These are phyloP conservation scores for Apeltes quadracus DNA, from an alignment of 2,113 vertebrate species.

Conservation along the genomic window DNA sequence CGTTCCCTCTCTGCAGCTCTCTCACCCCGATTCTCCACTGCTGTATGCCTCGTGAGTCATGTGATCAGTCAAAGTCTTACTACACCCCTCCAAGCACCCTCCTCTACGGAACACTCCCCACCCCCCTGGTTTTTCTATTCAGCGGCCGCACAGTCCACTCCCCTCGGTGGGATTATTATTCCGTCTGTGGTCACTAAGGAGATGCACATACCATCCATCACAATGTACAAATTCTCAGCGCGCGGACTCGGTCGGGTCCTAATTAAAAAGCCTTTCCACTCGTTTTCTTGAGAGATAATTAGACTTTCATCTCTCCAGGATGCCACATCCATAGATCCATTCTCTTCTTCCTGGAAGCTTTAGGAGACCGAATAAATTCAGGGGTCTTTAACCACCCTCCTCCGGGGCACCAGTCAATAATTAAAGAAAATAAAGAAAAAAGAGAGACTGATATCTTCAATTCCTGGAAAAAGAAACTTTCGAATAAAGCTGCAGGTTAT, in stretches of 20 bases:
- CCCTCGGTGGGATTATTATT: slow-evolving; percentile 88
- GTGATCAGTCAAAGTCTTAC: slow-evolving; percentile 51
- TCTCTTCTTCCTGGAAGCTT: slow-evolving; percentile 91
- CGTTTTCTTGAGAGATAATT: slow-evolving; percentile 94
- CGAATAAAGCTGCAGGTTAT: too few relatives aligned
- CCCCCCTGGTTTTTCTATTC: slow-evolving; percentile 35
- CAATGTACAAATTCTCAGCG: slow-evolving; percentile 93
- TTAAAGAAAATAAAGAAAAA: slow-evolving; percentile 82
- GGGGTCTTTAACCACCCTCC: slow-evolving; percentile 92
- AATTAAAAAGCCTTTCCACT: slow-evolving; percentile 97
- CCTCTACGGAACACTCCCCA: slow-evolving; percentile 24
- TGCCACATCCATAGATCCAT: slow-evolving; percentile 92
- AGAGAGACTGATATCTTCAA: slow-evolving; percentile 44
- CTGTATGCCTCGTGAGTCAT: slow-evolving; percentile 81
- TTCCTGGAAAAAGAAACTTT: too few relatives aligned
- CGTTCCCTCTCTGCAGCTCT: slow-evolving; percentile 75
- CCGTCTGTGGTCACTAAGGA: slow-evolving; percentile 87
- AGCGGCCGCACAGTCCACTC: slow-evolving; percentile 71
- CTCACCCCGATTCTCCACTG: slow-evolving; percentile 70
- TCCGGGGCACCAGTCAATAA: slow-evolving; percentile 94
- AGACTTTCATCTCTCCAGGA: slow-evolving; percentile 99
- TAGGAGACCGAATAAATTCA: slow-evolving; percentile 91
- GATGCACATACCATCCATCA: slow-evolving; percentile 91
- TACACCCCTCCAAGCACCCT: background rate
- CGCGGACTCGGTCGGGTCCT: slow-evolving; percentile 89